Base-by-base conservation (phyloP, 2,888 invertebrate genomes). In the Cryptus viduatorius region DNA sequence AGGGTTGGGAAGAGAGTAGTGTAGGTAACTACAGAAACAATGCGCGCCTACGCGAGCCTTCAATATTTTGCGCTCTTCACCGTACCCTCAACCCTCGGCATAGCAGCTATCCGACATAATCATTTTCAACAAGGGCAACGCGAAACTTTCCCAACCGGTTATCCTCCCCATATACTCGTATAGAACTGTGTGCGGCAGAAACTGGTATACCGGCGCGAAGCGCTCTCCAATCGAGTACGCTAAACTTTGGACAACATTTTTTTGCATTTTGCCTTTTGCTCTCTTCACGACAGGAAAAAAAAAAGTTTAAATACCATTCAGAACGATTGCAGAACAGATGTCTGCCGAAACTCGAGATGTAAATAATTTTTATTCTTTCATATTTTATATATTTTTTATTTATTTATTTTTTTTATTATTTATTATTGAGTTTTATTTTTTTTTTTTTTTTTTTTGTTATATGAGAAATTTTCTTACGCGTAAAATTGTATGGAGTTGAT, bases 131-230 rank as follows among this genome's bases (percentile, higher is more conserved):
- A 65, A 79, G 64, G 12, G 37, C 16, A 29, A 69, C 69, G 61
- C 14, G 5, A 79, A 83, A 83, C 65, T 83, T 79, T 53, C 31
- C 37, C 76, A 61, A 76, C 42, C 71, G 65, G 61, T 29, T 71
- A 71, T 29, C 24, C 64, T 79, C 46, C 8, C 37, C 37, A 7
- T 64, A n/a, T 53, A 44, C 75, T 37, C 53, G 42, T 50, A 61
- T 64, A 48, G 14, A 64, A 59, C 19, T 44, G 46, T 65, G 53
- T 37, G 29, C 46, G 31, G 48, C n/a, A 46, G 69, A 64, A 79
- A 84, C 53, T 78, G 37, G 77, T 76, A 29, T 65, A 72, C 78
- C 68, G 76, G 81, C 67, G 37, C 75, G 67, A 72, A 50, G 59
- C 77, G 59, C 61, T 73, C 65, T 64, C 48, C 42, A 76, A 59